These are phyloP conservation scores for Cacatua alba DNA, from an alignment of 2,113 vertebrate species.

Conservation along the genomic window DNA sequence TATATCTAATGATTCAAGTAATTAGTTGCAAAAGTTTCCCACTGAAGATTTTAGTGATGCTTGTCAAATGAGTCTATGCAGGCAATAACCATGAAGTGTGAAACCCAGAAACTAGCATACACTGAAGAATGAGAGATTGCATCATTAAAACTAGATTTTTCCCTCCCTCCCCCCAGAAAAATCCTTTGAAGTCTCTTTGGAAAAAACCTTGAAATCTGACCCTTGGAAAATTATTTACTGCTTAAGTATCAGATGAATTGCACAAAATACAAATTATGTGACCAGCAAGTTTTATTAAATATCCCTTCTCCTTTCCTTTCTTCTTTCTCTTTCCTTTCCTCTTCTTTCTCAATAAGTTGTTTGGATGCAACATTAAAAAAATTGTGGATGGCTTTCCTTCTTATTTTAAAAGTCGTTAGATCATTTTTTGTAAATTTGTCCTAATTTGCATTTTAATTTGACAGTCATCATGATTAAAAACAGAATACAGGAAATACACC, in stretches of 20 bases:
- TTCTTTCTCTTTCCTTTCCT: not conserved
- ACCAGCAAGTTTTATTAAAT: not conserved
- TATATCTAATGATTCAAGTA: constrained; percentile 9
- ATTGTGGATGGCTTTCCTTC: not conserved
- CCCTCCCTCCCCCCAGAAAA: not conserved
- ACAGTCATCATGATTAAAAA: constrained; percentile 1
- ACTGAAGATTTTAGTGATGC: constrained; percentile 24
- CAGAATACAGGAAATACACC: not conserved
- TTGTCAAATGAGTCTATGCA: constrained; percentile 46
- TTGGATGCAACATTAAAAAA: not conserved
- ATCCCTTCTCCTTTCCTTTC: not conserved
- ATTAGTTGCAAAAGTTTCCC: constrained; percentile 39
- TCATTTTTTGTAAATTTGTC: not conserved
- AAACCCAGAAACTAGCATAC: not conserved
- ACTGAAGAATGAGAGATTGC: constrained; percentile 11
- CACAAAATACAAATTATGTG: not conserved
- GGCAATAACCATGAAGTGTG: constrained; percentile 27
- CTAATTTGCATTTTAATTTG: constrained; percentile 61
- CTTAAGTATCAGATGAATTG: constrained; percentile 8
- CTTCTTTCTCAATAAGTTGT: not conserved
- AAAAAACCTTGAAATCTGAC: constrained; percentile 27
- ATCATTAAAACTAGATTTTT: constrained; percentile 61
- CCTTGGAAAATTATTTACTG: constrained; percentile 40
- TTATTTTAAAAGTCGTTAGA: constrained; percentile 12
- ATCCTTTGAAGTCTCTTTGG: not conserved